Conservation (phyloP, 2,113 vertebrate species). For the Aix galericulata region DNA sequence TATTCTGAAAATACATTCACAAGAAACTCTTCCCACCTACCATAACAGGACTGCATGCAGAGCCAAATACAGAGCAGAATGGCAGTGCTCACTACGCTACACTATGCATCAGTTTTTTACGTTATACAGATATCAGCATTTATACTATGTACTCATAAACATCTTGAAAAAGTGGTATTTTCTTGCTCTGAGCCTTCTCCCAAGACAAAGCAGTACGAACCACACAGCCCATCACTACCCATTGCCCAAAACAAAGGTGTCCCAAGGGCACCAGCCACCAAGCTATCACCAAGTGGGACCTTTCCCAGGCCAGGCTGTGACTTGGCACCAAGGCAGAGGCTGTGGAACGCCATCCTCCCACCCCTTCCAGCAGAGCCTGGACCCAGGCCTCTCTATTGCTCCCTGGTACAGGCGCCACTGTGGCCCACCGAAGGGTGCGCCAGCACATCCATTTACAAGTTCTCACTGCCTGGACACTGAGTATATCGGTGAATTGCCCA, state of each 20-base stretch:
- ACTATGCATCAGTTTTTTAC: fast-evolving
- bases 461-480: fast-evolving
- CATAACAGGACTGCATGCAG: fast-evolving
- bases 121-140: background rate
- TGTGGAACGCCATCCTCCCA: background rate
- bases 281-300: too few species aligned
- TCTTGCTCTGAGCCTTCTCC: background rate
- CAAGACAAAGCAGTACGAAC: fast-evolving
- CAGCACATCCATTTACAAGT: background rate
- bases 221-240: fast-evolving
- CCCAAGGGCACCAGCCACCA: background rate
- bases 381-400: background rate
- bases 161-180: fast-evolving
- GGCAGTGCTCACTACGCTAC: fast-evolving
- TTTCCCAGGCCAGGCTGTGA: background rate
- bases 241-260: fast-evolving
- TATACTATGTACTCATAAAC: fast-evolving
- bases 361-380: too few species aligned
- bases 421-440: fast-evolving
- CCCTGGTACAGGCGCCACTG: background rate
- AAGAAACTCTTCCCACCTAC: background rate
- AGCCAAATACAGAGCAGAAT: fast-evolving
- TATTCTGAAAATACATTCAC: fast-evolving
- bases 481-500: fast-evolving
- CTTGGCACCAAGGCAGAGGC: background rate